phyloP scores from a whole-genome alignment of 2,113 vertebrate genomes.

The Hydrochoerus hydrochaeris region DNA sequence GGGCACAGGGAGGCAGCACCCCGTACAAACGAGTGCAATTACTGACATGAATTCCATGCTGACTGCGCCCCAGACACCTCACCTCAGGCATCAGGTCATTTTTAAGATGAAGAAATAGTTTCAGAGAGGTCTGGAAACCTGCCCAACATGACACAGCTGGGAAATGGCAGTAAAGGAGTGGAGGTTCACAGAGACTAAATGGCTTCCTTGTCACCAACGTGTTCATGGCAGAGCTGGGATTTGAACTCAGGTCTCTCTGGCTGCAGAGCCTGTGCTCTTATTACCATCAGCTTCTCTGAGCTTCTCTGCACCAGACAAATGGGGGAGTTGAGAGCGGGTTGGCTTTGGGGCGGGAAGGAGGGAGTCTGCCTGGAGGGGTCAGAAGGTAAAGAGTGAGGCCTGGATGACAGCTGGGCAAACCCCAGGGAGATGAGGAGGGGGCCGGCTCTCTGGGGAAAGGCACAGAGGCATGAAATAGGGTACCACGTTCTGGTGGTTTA shows the following conservation, averaged over 20 bases:
- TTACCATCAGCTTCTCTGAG: background rate
- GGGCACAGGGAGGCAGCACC: background rate
- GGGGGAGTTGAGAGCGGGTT: background rate
- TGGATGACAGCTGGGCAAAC: background rate
- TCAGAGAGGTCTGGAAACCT: background rate
- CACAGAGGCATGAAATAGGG: conserved; percentile 58
- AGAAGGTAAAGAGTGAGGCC: background rate
- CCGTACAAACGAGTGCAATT: background rate
- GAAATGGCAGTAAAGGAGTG: background rate
- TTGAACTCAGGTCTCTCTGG: background rate
- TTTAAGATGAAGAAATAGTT: background rate
- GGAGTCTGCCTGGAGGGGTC: background rate
- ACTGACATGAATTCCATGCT: background rate
- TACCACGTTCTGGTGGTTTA: conserved; percentile 58
- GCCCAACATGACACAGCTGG: background rate
- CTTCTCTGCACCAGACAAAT: background rate
- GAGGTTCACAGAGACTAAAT: background rate
- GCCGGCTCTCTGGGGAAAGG: background rate
- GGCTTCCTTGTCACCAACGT: background rate
- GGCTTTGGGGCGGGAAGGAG: background rate
- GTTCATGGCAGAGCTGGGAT: background rate
- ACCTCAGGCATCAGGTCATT: background rate
- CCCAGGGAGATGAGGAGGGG: background rate
- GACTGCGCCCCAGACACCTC: background rate
- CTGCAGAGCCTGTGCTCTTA: background rate